These are phyloP conservation scores for Anarhynchus alexandrinus DNA, from an alignment of 2,113 vertebrate genomes.

Conservation along the genomic window DNA sequence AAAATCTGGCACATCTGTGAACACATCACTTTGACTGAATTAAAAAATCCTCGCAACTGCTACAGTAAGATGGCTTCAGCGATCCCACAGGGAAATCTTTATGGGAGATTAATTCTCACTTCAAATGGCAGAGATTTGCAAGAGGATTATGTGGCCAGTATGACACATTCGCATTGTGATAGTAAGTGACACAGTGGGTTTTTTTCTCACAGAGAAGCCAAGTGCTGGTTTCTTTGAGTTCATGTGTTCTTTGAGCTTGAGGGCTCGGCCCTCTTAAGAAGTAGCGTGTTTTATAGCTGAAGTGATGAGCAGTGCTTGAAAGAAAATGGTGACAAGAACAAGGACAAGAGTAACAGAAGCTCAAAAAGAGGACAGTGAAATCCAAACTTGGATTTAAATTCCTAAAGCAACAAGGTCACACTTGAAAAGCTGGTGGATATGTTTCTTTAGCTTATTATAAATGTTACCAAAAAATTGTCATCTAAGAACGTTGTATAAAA, in stretches of 20 bases:
- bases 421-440: neutral
- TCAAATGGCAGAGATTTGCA: constrained; percentile 55
- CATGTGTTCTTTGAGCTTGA: neutral
- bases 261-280: neutral
- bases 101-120: constrained; percentile 43
- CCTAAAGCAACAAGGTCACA: neutral
- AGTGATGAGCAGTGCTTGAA: neutral
- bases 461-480: neutral
- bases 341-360: neutral
- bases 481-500: neutral
- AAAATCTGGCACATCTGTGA: constrained; percentile 34
- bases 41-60: constrained; percentile 6
- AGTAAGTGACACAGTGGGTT: neutral
- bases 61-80: neutral
- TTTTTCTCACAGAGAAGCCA: neutral
- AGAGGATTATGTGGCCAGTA: constrained; percentile 24
- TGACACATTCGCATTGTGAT: neutral
- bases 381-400: neutral
- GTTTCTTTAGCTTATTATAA: neutral
- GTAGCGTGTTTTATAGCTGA: neutral
- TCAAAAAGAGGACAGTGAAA: neutral
- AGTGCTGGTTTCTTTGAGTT: constrained; percentile 2
- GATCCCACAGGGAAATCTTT: neutral
- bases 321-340: neutral
- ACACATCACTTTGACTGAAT: constrained; percentile 17